These are phyloP conservation scores for Graphium colonna DNA, from an alignment of 2,888 invertebrate species.

Conservation along the genomic window DNA sequence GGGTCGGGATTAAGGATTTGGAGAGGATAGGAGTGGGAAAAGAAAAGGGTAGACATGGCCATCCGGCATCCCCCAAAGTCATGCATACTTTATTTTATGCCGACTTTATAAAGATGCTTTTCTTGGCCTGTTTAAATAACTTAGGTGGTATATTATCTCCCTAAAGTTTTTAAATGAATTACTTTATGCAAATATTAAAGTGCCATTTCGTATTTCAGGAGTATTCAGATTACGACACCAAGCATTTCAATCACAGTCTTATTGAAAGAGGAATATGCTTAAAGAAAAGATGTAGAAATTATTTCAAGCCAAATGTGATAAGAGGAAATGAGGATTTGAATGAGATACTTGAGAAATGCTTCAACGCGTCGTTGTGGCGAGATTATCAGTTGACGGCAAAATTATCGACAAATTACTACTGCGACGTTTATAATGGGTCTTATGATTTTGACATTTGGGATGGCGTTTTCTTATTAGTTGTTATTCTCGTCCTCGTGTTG, in stretches of 20 bases:
- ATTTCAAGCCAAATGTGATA: slow-evolving; percentile 1
- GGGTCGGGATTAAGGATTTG: too few species aligned
- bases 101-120: too few species aligned
- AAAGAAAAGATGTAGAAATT: slow-evolving; percentile 12
- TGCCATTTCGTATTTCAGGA: slow-evolving; percentile 24
- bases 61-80: too few species aligned
- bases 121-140: too few species aligned
- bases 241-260: slow-evolving; percentile 16
- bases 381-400: slow-evolving; percentile 31
- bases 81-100: too few species aligned
- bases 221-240: slow-evolving; percentile 4
- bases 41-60: too few species aligned
- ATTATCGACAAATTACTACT: slow-evolving; percentile 21
- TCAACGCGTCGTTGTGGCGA: slow-evolving; percentile 37
- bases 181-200: too few species aligned
- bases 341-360: slow-evolving; percentile 43
- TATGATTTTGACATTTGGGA: background rate
- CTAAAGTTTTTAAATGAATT: too few species aligned
- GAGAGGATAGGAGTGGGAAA: too few species aligned
- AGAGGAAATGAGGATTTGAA: slow-evolving; percentile 11
- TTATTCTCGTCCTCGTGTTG: background rate
- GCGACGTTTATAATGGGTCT: slow-evolving; percentile 1
- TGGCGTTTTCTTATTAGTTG: background rate
- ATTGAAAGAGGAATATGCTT: slow-evolving; percentile 16
- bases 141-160: too few species aligned